Conservation (phyloP, 2,797 vertebrate genomes). For the Pantherophis vulpinus region DNA sequence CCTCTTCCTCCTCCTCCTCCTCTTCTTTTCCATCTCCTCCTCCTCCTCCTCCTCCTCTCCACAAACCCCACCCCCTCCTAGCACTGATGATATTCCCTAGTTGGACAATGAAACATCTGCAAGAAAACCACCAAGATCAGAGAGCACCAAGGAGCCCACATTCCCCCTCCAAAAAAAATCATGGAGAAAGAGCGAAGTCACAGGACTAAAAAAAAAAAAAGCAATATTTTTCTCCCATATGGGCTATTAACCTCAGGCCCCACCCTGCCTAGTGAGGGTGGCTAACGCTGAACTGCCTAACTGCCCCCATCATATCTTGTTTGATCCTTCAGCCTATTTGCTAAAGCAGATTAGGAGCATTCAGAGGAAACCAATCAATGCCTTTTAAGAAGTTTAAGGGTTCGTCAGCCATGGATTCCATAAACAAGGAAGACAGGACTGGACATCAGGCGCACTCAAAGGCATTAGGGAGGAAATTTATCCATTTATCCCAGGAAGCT, state of each 20-base stretch:
- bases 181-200: neutral
- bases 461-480: neutral
- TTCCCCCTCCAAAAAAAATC: neutral
- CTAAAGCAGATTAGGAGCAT: neutral
- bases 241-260: neutral
- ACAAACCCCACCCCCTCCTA: neutral
- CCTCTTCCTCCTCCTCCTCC: too few species aligned
- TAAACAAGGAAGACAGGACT: neutral
- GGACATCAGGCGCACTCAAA: neutral
- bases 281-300: neutral
- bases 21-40: too few species aligned
- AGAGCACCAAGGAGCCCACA: neutral
- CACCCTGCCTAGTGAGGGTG: neutral
- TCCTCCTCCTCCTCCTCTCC: too few species aligned
- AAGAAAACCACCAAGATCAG: neutral
- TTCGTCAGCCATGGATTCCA: neutral
- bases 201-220: neutral
- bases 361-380: neutral
- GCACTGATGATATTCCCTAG: neutral
- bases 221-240: neutral
- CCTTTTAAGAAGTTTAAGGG: too few species aligned
- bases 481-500: neutral
- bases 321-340: neutral
- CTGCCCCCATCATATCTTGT: neutral
- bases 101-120: neutral